Evolutionary conservation across 2,888 invertebrate genomes (phyloP).

Genomic region (Synanthedon andrenaeformis): DNA sequence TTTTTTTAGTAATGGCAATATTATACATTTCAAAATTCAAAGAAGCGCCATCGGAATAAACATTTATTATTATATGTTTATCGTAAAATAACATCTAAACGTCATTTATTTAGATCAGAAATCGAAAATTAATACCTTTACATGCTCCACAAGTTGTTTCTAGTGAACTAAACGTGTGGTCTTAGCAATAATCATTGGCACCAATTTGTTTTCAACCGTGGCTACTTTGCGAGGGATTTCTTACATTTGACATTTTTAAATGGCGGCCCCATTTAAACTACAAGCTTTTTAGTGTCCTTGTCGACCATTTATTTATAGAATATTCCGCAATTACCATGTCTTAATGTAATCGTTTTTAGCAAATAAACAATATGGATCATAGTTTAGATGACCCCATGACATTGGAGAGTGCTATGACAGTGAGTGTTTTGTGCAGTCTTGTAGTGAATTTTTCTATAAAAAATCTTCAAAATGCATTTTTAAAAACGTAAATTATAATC

Average conservation of each 20-base stretch:
- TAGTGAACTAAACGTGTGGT: neutral
- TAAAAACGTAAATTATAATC: neutral
- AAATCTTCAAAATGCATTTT: neutral
- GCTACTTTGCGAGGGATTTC: constrained; percentile 40
- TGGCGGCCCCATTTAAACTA: constrained; percentile 69
- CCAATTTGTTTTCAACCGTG: constrained; percentile 65
- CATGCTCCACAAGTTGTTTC: neutral
- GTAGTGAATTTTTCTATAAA: constrained; percentile 5
- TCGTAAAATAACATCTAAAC: neutral
- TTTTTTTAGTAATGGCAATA: neutral
- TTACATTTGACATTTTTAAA: constrained; percentile 62
- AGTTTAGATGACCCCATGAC: constrained; percentile 52
- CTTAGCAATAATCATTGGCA: too few species aligned
- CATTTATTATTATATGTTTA: neutral
- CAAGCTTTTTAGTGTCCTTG: constrained; percentile 24
- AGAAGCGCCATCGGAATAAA: constrained; percentile 54
- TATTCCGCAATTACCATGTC: neutral
- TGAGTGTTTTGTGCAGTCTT: constrained; percentile 25
- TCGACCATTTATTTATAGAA: neutral
- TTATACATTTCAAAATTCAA: constrained; percentile 39
- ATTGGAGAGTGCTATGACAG: constrained; percentile 50
- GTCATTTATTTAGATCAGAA: neutral
- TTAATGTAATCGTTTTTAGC: too few species aligned
- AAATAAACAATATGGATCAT: constrained; percentile 39
- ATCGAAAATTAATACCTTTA: neutral